Evolutionary conservation across 1,140 invertebrate genomes (phyloP).

Genomic region (Drosophila ananassae): DNA sequence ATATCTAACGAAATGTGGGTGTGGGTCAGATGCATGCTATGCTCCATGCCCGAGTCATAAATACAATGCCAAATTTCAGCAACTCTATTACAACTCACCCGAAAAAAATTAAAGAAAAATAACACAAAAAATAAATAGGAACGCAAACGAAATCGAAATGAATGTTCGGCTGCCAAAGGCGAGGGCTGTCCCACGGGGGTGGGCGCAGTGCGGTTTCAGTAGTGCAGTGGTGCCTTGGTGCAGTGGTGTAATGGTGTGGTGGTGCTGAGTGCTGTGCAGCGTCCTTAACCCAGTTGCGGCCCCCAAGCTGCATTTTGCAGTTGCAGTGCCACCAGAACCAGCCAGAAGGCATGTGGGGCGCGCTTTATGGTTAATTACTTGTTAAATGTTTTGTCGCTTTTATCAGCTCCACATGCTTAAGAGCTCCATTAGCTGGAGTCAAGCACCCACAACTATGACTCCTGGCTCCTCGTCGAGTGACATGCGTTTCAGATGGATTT

Average conservation of each 20-base stretch:
- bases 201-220: slow-evolving; percentile 8
- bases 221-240: not conserved
- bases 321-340: slow-evolving; percentile 26
- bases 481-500: slow-evolving; percentile 35
- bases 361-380: slow-evolving; percentile 80
- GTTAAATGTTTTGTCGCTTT: slow-evolving; percentile 79
- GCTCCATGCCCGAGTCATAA: slow-evolving; percentile 46
- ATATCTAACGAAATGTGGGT: slow-evolving; percentile 40
- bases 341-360: slow-evolving; percentile 32
- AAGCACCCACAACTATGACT: slow-evolving; percentile 26
- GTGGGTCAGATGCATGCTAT: slow-evolving; percentile 48
- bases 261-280: slow-evolving; percentile 54
- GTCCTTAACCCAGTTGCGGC: slow-evolving; percentile 70
- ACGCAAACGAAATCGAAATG: slow-evolving; percentile 58
- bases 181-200: slow-evolving; percentile 57
- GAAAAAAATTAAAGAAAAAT: slow-evolving; percentile 45
- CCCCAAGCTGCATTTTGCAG: slow-evolving; percentile 22
- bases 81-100: slow-evolving; percentile 75
- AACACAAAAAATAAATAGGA: slow-evolving; percentile 31
- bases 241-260: slow-evolving; percentile 1
- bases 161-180: slow-evolving; percentile 60
- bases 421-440: slow-evolving; percentile 63
- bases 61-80: slow-evolving; percentile 80
- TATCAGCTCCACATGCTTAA: slow-evolving; percentile 64
- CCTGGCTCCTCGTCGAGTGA: slow-evolving; percentile 36